phyloP scores from a whole-genome alignment of 2,797 vertebrate genomes.

The Alectoris magna region DNA sequence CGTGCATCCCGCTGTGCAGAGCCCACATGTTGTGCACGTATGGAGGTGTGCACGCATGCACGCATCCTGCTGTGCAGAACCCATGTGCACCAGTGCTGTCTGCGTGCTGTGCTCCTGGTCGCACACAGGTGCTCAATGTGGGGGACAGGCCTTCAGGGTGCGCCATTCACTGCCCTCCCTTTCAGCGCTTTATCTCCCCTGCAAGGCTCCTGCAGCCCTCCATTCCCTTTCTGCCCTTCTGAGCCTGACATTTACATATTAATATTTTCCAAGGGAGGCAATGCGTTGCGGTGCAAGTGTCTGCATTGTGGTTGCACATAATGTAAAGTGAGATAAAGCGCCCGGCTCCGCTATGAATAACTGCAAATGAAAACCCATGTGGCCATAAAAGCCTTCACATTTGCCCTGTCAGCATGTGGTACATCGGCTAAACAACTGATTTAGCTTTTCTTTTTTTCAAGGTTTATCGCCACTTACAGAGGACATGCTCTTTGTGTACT shows the following conservation, averaged over 20 bases:
- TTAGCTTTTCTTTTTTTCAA: conserved; percentile 47
- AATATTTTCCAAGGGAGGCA: conserved; percentile 77
- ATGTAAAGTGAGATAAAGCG: conserved; percentile 80
- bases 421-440: conserved; percentile 73
- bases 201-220: conserved; percentile 21
- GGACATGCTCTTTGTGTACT: conserved; percentile 78
- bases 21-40: no score
- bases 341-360: conserved; percentile 74
- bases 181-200: conserved; percentile 55
- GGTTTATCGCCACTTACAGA: conserved; percentile 82
- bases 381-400: conserved; percentile 73
- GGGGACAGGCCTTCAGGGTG: neutral
- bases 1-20: rapidly evolving
- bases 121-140: rapidly evolving
- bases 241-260: conserved; percentile 80
- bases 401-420: conserved; percentile 80
- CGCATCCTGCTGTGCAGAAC: rapidly evolving
- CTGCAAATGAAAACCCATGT: conserved; percentile 73
- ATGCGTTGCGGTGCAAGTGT: conserved; percentile 65
- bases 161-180: neutral
- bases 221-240: conserved; percentile 66
- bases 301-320: conserved; percentile 78
- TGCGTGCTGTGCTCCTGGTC: neutral
- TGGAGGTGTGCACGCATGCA: neutral
- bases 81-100: rapidly evolving